Evolutionary conservation across 2,113 vertebrate genomes (phyloP), one percentile per base, ranked within the genome.

Genomic region (Sarotherodon lohbergeri): DNA sequence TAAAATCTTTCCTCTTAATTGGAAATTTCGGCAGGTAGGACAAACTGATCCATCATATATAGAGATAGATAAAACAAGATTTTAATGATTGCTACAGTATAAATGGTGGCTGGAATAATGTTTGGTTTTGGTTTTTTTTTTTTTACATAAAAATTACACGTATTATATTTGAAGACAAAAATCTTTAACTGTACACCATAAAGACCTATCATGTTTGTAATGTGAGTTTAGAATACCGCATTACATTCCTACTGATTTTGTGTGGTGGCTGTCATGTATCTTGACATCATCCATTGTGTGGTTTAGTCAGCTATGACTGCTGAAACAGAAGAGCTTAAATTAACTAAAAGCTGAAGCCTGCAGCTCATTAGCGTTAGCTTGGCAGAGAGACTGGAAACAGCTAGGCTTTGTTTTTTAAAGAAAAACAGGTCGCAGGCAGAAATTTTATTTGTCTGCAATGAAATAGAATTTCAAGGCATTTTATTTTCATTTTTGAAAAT

Each of bases 1-100:
- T 83, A 80, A 87, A 82, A 91, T 84, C 79, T 87, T 59, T 85
- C 32, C 34, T 82, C 36, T 17, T 90, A 68, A 90, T 89, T 84
- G 79, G 46, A 88, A 54, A 81, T 83, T 82, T 66, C 76, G 39
- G 76, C 76, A 68, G 52, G 56, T 12, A 7, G 52, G 46, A 89
- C 83, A 89, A 83, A 54, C 7, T 54, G 36, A 81, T 63, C 39
- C 17, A 66, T 84, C 32, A 52, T 59, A 27, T 3, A 2, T 14
- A 14, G 13, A 85, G 19, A 86, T 80, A 73, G 50, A 52, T 66
- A 3, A 46, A 84, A 88, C 61, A 29, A 34, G 11, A 5, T 83
- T 89, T 93, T 88, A 88, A 86, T 91, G 59, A 88, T 17, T 48
- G 36, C 7, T 41, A 29, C 22, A 48, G 9, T 11, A 76, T 76